A percentile compares a stretch with the other conserved stretches of the same genome.
These are phyloP conservation scores for Setipinna tenuifilis DNA, from an alignment of 2,797 vertebrate species.

Conservation along the genomic window DNA sequence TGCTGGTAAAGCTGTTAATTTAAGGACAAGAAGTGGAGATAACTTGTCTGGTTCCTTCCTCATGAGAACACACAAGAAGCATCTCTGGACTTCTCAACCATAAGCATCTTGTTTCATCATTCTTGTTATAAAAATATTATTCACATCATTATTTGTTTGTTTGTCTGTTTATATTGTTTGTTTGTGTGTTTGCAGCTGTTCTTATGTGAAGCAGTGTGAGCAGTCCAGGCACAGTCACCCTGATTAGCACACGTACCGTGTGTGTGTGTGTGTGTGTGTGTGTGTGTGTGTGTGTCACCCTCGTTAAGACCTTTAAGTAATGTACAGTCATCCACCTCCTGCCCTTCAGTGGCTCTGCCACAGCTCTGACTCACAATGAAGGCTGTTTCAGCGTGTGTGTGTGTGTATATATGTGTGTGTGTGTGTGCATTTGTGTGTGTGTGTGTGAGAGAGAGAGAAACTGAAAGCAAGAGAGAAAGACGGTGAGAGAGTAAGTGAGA, in stretches of 20 bases:
- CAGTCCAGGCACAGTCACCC: neutral
- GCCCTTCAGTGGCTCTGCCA: neutral
- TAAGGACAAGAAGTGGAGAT: neutral
- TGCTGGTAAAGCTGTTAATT: neutral
- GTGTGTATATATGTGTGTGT: conserved; percentile 10
- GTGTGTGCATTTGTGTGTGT: neutral
- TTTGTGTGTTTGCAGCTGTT: neutral
- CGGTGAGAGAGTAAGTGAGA: no score
- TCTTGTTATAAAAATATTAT: neutral
- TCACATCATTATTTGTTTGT: neutral
- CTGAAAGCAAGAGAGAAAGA: no score
- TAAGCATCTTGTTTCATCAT: neutral
- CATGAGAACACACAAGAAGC: neutral
- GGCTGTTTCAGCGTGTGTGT: neutral
- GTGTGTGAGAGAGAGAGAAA: neutral
- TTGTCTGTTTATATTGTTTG: neutral
- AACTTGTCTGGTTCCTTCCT: neutral
- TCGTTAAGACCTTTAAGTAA: conserved; percentile 31
- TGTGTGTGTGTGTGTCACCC: neutral
- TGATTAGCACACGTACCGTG: neutral
- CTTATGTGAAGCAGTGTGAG: neutral
- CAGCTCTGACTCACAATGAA: neutral
- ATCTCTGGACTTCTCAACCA: neutral
- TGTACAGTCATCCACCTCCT: conserved; percentile 13
- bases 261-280: neutral